Conservation (phyloP, 2,888 invertebrate genomes). For the Hirtodrosophila cameraria region DNA sequence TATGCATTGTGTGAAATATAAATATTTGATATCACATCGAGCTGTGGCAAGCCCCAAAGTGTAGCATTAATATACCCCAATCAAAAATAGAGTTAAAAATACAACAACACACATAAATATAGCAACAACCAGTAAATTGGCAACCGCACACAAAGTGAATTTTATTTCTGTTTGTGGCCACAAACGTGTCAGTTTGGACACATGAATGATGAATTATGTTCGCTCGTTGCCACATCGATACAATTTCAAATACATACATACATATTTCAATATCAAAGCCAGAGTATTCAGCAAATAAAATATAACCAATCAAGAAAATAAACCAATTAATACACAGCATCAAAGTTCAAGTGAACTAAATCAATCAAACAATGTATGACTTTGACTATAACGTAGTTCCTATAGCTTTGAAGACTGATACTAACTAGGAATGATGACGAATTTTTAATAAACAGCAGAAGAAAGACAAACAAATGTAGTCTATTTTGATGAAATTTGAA, state of each 20-base stretch:
- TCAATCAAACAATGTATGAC: constrained; percentile 1
- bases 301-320: constrained; percentile 11
- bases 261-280: constrained; percentile 36
- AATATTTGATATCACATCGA: constrained; percentile 59
- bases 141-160: constrained; percentile 73
- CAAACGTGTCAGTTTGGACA: constrained; percentile 76
- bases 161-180: constrained; percentile 73
- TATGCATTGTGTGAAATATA: constrained; percentile 50
- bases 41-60: constrained; percentile 15
- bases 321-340: neutral
- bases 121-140: too few relatives aligned
- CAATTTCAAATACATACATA: constrained; percentile 35
- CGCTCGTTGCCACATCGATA: constrained; percentile 35
- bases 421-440: too few relatives aligned
- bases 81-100: constrained; percentile 41
- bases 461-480: too few relatives aligned
- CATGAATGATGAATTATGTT: constrained; percentile 76
- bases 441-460: too few relatives aligned
- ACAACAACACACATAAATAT: too few relatives aligned
- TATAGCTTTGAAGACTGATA: too few relatives aligned
- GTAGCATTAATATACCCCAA: constrained; percentile 37
- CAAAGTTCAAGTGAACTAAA: constrained; percentile 11
- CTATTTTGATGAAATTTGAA: too few relatives aligned
- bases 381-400: too few relatives aligned
- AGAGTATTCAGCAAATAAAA: constrained; percentile 37